phyloP scores from a whole-genome alignment of 2,797 vertebrate species.

The Cyclura pinguis region DNA sequence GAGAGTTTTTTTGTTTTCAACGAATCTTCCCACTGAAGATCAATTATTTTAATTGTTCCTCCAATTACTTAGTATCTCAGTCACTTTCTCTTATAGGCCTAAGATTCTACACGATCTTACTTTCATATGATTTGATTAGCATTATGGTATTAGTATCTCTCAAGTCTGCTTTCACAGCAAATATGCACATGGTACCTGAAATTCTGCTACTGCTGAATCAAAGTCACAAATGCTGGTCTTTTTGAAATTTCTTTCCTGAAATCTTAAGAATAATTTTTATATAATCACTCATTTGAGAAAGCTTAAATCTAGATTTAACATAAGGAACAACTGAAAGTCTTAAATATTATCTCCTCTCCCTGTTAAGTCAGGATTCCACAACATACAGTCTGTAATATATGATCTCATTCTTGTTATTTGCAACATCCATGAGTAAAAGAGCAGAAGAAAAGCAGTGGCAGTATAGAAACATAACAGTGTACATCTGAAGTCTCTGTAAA shows the following conservation, averaged over 20 bases:
- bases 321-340: constrained; percentile 9
- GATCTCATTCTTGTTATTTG: background rate
- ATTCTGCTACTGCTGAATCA: constrained; percentile 76
- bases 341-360: background rate
- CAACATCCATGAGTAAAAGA: background rate
- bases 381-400: background rate
- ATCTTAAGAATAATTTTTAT: constrained; percentile 66
- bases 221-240: constrained; percentile 76
- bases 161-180: constrained; percentile 29
- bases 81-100: background rate
- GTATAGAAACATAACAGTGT: background rate
- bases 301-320: background rate
- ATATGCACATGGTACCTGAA: constrained; percentile 76
- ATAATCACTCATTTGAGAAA: constrained; percentile 15
- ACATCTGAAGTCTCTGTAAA: background rate
- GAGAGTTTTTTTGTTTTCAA: background rate
- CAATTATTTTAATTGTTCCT: background rate
- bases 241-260: constrained; percentile 68
- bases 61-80: background rate
- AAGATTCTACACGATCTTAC: background rate
- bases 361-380: background rate
- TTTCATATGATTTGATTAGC: background rate
- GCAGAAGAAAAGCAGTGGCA: background rate
- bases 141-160: background rate
- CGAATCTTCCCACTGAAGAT: background rate